Base-by-base conservation (phyloP, 92 coral and sea anemone genomes). In the Umimayanthus chanpuru region DNA sequence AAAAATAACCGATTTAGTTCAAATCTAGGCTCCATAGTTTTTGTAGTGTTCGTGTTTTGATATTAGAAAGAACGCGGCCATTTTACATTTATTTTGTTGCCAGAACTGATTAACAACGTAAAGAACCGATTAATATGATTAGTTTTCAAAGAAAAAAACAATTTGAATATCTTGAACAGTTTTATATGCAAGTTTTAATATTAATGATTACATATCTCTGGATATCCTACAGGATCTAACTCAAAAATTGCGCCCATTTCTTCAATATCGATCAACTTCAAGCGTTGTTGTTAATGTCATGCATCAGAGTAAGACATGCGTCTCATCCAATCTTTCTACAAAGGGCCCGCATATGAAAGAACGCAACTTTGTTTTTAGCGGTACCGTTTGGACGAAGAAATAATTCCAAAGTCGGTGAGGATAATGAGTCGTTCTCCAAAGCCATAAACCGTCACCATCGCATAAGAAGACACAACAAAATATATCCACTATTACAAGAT, bases 281-380 rank as follows among this genome's bases (percentile, higher is more conserved):
- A 61, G 25, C 26, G 20, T 4, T 61, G 7, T 18, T 61, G 68
- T 8, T 21, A 61, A 61, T 61, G 26, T 23, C 4, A 20, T 18
- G n/a, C 26, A 61, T 61, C 68, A 21, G 5, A 15, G 2, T 56
- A 15, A 15, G 21, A 56, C 16, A 16, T 56, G 66, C 21, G 23
- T 15, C 43, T 47, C 2, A 25, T 10, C 39, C 30, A 78, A 44
- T 47, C 81, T 78, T 44, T 78, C 23, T 32, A 47, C 64, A 47
- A 78, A 44, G 65, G 81, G 32, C 16, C 81, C 81, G 81, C 81
- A 47, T 5, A 7, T 2, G 26, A 49, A 78, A 43, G 38, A 26
- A 78, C 6, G 66, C 80, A 44, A 78, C 16, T 78, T 77, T 78
- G 21, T n/a, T 78, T 44, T 78, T 3, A 44, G 81, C 65, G 65